These are phyloP conservation scores for Buathra laborator DNA, from an alignment of 2,888 invertebrate species.

Conservation along the genomic window DNA sequence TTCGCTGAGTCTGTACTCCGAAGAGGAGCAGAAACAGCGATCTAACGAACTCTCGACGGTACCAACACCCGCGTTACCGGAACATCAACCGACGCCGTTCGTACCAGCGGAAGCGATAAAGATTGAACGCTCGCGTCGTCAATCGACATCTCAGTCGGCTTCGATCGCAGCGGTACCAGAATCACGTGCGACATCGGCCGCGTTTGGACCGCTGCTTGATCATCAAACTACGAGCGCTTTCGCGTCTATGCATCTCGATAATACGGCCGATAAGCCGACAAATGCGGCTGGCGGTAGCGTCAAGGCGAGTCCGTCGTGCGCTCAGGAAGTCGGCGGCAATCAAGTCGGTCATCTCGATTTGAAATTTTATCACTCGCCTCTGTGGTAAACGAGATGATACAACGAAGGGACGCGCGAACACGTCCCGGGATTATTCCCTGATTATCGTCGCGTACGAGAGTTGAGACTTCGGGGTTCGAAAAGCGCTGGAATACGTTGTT, in stretches of 20 bases:
- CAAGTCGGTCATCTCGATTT: slow-evolving; percentile 89
- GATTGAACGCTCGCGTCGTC: slow-evolving; percentile 37
- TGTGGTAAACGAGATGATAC: slow-evolving; percentile 87
- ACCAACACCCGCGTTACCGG: slow-evolving; percentile 76
- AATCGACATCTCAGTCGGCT: slow-evolving; percentile 10
- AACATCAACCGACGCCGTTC: slow-evolving; percentile 72
- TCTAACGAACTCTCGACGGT: slow-evolving; percentile 75
- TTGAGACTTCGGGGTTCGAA: neutral
- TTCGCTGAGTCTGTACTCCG: slow-evolving; percentile 81
- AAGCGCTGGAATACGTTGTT: neutral
- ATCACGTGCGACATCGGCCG: slow-evolving; percentile 55
- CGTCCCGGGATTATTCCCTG: neutral
- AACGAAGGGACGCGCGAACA: neutral
- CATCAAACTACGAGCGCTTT: slow-evolving; percentile 49
- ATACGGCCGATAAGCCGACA: slow-evolving; percentile 57
- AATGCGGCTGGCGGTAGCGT: slow-evolving; percentile 45
- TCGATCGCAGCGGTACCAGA: neutral
- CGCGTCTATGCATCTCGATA: slow-evolving; percentile 71
- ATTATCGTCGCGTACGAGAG: slow-evolving; percentile 4
- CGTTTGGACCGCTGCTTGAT: slow-evolving; percentile 61
- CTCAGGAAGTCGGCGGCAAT: slow-evolving; percentile 82
- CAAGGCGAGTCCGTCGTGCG: slow-evolving; percentile 78
- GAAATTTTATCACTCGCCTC: slow-evolving; percentile 92
- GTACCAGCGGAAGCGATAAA: slow-evolving; percentile 52
- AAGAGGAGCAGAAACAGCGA: slow-evolving; percentile 79